phyloP scores from a whole-genome alignment of 2,888 invertebrate species.

The Rhopalosiphum nymphaeae region DNA sequence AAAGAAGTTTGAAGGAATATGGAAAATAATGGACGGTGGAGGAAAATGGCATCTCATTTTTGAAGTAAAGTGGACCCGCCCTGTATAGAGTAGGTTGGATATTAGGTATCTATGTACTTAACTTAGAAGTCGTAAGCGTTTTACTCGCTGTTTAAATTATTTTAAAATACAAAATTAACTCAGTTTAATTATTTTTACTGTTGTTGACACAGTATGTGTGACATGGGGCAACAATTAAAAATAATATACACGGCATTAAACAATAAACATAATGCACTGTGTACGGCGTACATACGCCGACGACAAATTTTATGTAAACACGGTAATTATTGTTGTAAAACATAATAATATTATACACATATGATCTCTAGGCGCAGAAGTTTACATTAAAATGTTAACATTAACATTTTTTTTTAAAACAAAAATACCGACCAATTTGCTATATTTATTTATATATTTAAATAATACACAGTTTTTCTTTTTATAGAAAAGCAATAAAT shows the following conservation, averaged over 20 bases:
- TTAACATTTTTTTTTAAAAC: too few relatives aligned
- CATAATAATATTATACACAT: background rate
- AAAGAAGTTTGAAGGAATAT: too few relatives aligned
- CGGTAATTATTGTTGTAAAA: slow-evolving; percentile 27
- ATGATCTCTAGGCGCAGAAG: background rate
- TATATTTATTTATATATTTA: too few relatives aligned
- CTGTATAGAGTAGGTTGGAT: background rate
- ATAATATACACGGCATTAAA: slow-evolving; percentile 32
- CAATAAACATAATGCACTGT: background rate
- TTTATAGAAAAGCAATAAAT: too few relatives aligned
- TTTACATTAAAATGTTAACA: too few relatives aligned
- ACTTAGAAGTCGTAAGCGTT: background rate
- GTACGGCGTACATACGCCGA: background rate
- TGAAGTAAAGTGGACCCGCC: background rate
- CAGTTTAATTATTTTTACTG: slow-evolving; percentile 21
- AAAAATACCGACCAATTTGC: too few relatives aligned
- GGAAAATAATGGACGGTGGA: too few relatives aligned
- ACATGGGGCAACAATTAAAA: slow-evolving; percentile 28
- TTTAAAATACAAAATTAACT: background rate
- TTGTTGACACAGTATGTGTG: slow-evolving; percentile 23
- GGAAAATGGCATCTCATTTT: too few relatives aligned
- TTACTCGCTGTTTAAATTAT: background rate
- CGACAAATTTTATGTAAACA: slow-evolving; percentile 39
- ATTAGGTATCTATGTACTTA: background rate
- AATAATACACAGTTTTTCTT: too few relatives aligned